Evolutionary conservation across 2,888 invertebrate species (phyloP).

Genomic region (Chaetogeoica ovagalla): DNA sequence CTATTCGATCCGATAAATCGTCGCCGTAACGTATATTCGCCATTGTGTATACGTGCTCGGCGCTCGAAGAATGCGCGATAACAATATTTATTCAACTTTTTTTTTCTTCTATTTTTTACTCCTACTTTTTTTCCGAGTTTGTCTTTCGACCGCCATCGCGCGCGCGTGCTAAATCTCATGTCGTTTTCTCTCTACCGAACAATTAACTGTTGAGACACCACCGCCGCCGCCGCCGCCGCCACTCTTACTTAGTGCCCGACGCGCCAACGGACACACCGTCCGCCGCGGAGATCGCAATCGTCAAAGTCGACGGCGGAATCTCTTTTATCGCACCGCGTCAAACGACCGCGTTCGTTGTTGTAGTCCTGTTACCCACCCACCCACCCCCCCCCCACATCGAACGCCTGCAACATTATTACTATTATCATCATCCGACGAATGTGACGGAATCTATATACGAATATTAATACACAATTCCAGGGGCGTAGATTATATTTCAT

Average conservation of each 20-base stretch:
- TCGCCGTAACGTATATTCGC: neutral
- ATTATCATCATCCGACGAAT: too few relatives aligned
- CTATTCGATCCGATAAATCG: conserved; percentile 20
- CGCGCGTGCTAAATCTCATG: too few relatives aligned
- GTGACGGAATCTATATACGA: too few relatives aligned
- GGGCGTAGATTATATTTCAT: too few relatives aligned
- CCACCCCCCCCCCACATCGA: too few relatives aligned
- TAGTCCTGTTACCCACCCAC: too few relatives aligned
- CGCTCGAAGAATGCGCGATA: neutral
- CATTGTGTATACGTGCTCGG: neutral
- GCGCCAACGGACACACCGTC: neutral
- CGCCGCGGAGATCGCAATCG: conserved; percentile 28
- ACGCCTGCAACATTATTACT: too few relatives aligned
- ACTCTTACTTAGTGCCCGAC: neutral
- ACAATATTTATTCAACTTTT: too few relatives aligned
- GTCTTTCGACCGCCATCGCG: neutral
- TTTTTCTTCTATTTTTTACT: too few relatives aligned
- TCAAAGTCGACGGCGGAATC: conserved; percentile 24
- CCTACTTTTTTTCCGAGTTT: too few relatives aligned
- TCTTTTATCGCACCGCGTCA: neutral
- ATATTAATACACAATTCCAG: too few relatives aligned
- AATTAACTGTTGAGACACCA: neutral
- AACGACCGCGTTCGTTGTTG: neutral
- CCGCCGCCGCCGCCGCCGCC: too few relatives aligned
- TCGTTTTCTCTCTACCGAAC: neutral